Evolutionary conservation across 2,888 invertebrate species (phyloP).

Genomic region (Cataglyphis albicans): DNA sequence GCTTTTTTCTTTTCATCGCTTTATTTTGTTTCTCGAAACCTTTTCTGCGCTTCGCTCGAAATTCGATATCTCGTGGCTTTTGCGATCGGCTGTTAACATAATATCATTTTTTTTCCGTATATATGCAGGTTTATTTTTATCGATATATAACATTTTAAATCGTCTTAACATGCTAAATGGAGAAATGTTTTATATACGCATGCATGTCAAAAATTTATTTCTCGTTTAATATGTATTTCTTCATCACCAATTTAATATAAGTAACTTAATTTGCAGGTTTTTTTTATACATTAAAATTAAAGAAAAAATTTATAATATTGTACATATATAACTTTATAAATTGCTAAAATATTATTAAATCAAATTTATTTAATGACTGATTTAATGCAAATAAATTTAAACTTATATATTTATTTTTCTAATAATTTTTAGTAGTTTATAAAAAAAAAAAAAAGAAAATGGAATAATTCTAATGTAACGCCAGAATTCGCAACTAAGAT

Average conservation of each 20-base stretch:
- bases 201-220: conserved; percentile 13
- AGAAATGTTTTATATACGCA: conserved; percentile 30
- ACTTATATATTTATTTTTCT: background rate
- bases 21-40: conserved; percentile 22
- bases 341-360: background rate
- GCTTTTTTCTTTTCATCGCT: background rate
- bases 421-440: background rate
- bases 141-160: background rate
- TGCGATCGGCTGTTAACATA: conserved; percentile 24
- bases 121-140: conserved; percentile 5
- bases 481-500: background rate
- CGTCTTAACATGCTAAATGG: background rate
- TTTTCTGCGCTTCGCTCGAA: conserved; percentile 2
- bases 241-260: background rate
- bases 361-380: background rate
- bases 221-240: background rate
- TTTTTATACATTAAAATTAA: background rate
- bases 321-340: background rate
- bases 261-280: conserved; percentile 9
- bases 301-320: background rate
- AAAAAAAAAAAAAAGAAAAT: background rate
- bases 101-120: conserved; percentile 25
- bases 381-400: background rate
- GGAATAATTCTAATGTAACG: conserved; percentile 19
- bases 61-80: conserved; percentile 49